Percentiles rank a stretch among this genome's conserved stretches.
Evolutionary conservation across 2,888 invertebrate genomes (phyloP).

Genomic region (Mesorhabditis belari): DNA sequence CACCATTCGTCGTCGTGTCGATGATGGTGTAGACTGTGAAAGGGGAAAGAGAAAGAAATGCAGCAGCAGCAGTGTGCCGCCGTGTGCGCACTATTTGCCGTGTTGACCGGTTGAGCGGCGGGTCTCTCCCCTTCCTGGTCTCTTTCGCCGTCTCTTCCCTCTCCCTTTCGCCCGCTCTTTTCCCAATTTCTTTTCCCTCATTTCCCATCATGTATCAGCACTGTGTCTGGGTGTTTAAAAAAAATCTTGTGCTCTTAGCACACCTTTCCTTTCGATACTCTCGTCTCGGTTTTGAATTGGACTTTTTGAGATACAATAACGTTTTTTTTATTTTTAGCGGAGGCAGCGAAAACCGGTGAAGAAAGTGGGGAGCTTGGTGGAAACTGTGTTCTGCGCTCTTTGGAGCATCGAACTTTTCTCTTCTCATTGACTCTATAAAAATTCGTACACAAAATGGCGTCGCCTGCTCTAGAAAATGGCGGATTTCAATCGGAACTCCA

Average conservation of each 20-base stretch:
- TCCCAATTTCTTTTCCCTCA: not conserved
- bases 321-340: not conserved
- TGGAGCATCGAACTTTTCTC: not conserved
- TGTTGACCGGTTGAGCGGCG: no score
- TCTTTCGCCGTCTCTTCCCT: slow-evolving; percentile 3
- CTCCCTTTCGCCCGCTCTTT: not conserved
- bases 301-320: not conserved
- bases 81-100: no score
- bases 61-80: no score
- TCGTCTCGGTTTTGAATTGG: no score
- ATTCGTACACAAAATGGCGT: not conserved
- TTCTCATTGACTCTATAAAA: no score
- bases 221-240: no score
- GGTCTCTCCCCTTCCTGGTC: not conserved
- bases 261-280: no score
- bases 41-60: no score
- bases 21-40: no score
- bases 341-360: not conserved
- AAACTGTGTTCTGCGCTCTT: not conserved
- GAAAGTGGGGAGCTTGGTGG: not conserved
- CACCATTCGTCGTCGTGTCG: no score
- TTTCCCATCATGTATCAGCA: not conserved
- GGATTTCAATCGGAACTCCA: not conserved
- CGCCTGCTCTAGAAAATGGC: not conserved
- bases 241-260: no score